Conservation (phyloP, 2,797 vertebrate species). For the Tarsius wallacei region DNA sequence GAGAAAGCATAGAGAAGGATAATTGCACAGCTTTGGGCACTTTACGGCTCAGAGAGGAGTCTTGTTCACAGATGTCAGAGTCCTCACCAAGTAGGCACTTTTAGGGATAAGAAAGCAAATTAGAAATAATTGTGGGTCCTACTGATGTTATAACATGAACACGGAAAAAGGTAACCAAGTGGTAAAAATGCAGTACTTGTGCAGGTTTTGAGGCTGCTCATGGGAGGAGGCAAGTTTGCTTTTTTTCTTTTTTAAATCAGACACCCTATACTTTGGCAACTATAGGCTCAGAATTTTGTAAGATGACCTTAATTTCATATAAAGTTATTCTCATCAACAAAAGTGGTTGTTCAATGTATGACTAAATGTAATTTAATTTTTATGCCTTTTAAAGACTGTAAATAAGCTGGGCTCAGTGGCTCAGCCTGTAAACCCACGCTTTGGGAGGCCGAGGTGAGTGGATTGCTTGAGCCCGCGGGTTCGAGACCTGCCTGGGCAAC, state of each 20-base stretch:
- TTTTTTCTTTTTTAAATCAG: constrained; percentile 42
- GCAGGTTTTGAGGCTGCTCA: background rate
- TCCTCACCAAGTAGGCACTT: background rate
- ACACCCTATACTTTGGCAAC: background rate
- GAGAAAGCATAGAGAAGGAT: background rate
- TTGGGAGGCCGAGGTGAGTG: too few species aligned
- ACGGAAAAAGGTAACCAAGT: background rate
- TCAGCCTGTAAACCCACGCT: too few species aligned
- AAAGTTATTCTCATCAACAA: constrained; percentile 60
- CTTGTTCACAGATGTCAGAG: background rate
- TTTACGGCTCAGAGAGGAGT: background rate
- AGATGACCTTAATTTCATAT: constrained; percentile 48
- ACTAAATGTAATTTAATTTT: constrained; percentile 64
- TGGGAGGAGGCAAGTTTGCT: background rate
- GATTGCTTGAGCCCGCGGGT: too few species aligned
- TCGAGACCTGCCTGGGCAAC: too few species aligned
- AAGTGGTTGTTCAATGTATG: constrained; percentile 47
- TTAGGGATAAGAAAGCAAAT: background rate
- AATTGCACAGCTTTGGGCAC: background rate
- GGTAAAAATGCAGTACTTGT: background rate
- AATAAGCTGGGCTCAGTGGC: too few species aligned
- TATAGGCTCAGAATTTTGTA: background rate
- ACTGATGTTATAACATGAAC: background rate
- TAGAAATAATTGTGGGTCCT: constrained; percentile 9
- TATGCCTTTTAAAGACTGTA: constrained; percentile 44